A percentile compares a stretch with the other conserved stretches of the same genome.
Evolutionary conservation across 2,113 vertebrate genomes (phyloP).

Genomic region (Tichodroma muraria): DNA sequence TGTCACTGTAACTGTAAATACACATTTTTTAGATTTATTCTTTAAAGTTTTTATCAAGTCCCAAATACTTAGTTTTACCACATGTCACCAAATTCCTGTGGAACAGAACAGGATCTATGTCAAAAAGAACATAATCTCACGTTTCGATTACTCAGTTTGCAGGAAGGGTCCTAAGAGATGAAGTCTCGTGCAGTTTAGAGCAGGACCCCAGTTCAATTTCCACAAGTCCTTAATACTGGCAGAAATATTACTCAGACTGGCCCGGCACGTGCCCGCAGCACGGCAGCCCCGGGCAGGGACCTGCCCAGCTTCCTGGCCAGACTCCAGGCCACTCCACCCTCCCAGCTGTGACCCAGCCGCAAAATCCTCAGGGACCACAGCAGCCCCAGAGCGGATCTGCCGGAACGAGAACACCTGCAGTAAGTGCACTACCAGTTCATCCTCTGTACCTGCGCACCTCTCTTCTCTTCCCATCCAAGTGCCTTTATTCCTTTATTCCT

Average conservation of each 20-base stretch:
- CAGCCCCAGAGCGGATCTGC: neutral
- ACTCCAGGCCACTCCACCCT: neutral
- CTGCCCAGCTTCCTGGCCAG: conserved; percentile 10
- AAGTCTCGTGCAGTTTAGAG: neutral
- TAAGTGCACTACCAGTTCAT: conserved; percentile 9
- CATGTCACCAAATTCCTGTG: conserved; percentile 20
- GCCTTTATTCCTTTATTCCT: conserved; percentile 14
- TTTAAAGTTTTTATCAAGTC: neutral
- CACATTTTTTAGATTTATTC: neutral
- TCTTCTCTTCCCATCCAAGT: neutral
- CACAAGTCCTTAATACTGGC: conserved; percentile 45
- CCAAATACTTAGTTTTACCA: conserved; percentile 3
- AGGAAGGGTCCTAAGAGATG: neutral
- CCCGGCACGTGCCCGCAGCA: neutral
- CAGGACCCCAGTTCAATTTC: neutral
- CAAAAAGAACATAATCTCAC: neutral
- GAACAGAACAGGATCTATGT: conserved; percentile 8
- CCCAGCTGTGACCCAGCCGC: neutral
- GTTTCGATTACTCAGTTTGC: conserved; percentile 40
- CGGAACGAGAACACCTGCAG: neutral
- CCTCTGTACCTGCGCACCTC: neutral
- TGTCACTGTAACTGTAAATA: conserved; percentile 37
- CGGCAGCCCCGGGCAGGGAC: neutral
- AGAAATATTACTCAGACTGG: neutral
- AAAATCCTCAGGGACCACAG: neutral